Base-by-base conservation (phyloP, 2,113 vertebrate species). In the Gorsachius goisagi region DNA sequence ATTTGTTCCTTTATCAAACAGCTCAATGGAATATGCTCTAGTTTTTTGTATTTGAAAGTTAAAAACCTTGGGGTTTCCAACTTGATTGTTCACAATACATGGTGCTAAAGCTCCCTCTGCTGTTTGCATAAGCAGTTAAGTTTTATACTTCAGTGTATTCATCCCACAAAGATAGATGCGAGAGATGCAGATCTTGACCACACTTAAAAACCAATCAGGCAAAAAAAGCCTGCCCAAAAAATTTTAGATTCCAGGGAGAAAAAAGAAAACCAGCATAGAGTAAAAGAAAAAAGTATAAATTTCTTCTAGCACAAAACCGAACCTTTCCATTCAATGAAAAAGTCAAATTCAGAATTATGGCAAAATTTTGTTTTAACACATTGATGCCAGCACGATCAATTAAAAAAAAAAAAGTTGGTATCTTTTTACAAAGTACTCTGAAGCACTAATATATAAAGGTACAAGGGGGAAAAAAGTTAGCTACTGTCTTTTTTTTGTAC, bases 61-160 rank as follows among this genome's bases (percentile, higher is more conserved):
- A 73, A 82, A 93, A 90, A 12, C 8, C n/a, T 58, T 13, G 24
- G 60, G 3, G 7, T 71, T 73, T 53, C 66, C 55, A 80, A 6
- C 9, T 12, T 7, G 14, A 27, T 12, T 5, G 5, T 6, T 55
- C 26, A 30, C 84, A 74, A 84, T 41, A 52, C 4, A 1, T 0
- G 2, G 86, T 80, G 37, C 56, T 94, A 68, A 66, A 87, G 96
- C 96, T 97, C 96, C 97, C 97, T 93, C 97, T 97, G 94, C 91
- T 94, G 97, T 95, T 39, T 44, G 69, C 55, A 62, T 32, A 41
- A 69, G 41, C 71, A 62, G 27, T 5, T 39, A 39, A 49, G 12
- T 62, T 62, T 45, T 37, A 37, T 26, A n/a, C 21, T 39, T n/a
- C 13, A 33, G 15, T 3, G 20, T 21, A 45, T 33, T 60, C 21